A percentile compares a stretch with the other conserved stretches of the same genome.
These are phyloP conservation scores for Rhopilema esculentum DNA, from an alignment of 30 jellyfish, hydroid and myxozoan genomes.

Conservation along the genomic window DNA sequence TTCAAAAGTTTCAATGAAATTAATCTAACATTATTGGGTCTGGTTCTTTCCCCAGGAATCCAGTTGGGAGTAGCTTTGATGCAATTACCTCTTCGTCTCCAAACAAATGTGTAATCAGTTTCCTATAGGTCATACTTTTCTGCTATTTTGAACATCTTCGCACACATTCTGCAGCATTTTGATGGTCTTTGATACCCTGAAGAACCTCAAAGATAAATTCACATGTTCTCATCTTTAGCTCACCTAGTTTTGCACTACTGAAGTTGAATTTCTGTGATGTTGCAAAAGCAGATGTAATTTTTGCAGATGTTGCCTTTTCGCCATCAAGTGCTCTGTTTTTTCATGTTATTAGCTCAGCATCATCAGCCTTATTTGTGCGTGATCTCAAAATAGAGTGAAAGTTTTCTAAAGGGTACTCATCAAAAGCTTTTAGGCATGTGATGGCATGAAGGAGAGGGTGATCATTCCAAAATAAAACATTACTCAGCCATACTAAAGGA, in stretches of 20 bases:
- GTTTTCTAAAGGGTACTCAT: constrained; percentile 15
- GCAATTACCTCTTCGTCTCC: too few species aligned
- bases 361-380: not conserved
- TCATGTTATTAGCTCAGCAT: not conserved
- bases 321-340: not conserved
- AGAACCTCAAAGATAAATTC: too few species aligned
- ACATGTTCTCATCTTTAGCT: too few species aligned
- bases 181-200: too few species aligned
- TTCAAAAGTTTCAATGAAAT: too few species aligned
- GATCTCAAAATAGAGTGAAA: not conserved
- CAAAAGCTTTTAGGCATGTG: not conserved
- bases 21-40: too few species aligned
- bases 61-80: too few species aligned
- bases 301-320: not conserved
- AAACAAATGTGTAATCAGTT: too few species aligned
- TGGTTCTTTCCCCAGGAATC: too few species aligned
- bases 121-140: too few species aligned
- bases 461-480: not conserved
- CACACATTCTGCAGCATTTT: too few species aligned
- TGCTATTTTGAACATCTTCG: too few species aligned
- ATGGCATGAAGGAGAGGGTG: not conserved
- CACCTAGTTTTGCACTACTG: not conserved
- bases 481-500: not conserved
- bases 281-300: not conserved
- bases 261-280: not conserved